A percentile compares a stretch with the other conserved stretches of the same genome.
These are phyloP conservation scores for Cheilosia soror DNA, from an alignment of 2,888 invertebrate species.

Conservation along the genomic window DNA sequence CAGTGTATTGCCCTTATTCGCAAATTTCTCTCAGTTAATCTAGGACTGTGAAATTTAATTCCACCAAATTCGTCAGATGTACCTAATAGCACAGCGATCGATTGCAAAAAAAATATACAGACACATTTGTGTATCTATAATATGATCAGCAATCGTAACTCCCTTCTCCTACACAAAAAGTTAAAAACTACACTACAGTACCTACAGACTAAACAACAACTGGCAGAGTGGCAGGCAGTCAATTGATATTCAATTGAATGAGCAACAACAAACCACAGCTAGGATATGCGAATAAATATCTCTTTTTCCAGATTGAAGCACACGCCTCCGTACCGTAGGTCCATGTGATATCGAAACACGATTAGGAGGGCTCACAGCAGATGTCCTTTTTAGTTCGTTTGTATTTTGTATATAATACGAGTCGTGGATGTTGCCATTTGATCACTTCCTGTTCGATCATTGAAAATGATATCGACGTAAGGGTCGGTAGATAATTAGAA, in stretches of 20 bases:
- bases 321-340: constrained; percentile 19
- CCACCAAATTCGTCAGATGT: constrained; percentile 30
- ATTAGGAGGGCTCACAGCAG: constrained; percentile 27
- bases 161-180: constrained; percentile 20
- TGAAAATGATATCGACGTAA: constrained; percentile 15
- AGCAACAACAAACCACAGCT: constrained; percentile 21
- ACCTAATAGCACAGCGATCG: constrained; percentile 3
- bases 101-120: neutral
- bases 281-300: neutral
- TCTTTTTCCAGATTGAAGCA: constrained; percentile 10
- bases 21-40: too few species aligned
- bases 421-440: constrained; percentile 35
- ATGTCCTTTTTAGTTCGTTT: constrained; percentile 40
- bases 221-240: constrained; percentile 4
- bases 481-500: constrained; percentile 22
- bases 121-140: constrained; percentile 23
- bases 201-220: neutral
- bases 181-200: neutral
- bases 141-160: constrained; percentile 37
- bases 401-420: neutral
- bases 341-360: constrained; percentile 21
- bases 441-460: constrained; percentile 39
- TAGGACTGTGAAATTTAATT: constrained; percentile 26
- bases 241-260: constrained; percentile 38
- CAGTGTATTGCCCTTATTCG: too few species aligned